Base-by-base conservation (phyloP, 2,888 invertebrate species). In the Melinaea menophilus region DNA sequence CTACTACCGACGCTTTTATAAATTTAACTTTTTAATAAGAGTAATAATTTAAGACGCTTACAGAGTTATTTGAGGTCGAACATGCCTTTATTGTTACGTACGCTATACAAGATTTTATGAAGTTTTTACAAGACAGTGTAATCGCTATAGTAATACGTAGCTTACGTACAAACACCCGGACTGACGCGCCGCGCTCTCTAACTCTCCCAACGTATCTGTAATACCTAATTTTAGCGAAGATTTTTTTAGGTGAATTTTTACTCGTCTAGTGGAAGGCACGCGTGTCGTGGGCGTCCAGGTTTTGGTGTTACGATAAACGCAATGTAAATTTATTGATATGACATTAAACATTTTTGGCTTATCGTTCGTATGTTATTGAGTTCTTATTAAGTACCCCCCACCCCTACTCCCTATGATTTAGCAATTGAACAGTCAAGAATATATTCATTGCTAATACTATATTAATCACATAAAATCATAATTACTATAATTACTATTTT, bases 301-400 rank as follows among this genome's bases (percentile, higher is more conserved):
- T 84, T 86, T 85, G 88, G 86, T 89, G 88, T 89, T 85, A 83
- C 81, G 79, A 81, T 82, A 78, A 85, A 83, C 82, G 87, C 88
- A 82, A 84, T 90, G 90, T 90, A 90, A 84, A 90, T 86, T 88
- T 88, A 90, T 86, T 83, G 79, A 87, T 88, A 88, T 87, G 83
- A 89, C 86, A 90, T 90, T 90, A 90, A 89, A 90, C 88, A 86
- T 87, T 90, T 90, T 90, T 90, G 90, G 90, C 90, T 90, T 90
- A 90, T 82, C 83, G 84, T 88, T 88, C 80, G 88, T 88, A 88
- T 85, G 79, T 90, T 86, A 84, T 86, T 88, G 81, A 77, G 75
- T 84, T 84, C 74, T 82, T 80, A 66, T 69, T 59, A 31, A 35
- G 54, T 59, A 7, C 5, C 34, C 41, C 35, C 31, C 45, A 13